Conservation (phyloP, 1,140 invertebrate genomes). For the Spodoptera frugiperda region DNA sequence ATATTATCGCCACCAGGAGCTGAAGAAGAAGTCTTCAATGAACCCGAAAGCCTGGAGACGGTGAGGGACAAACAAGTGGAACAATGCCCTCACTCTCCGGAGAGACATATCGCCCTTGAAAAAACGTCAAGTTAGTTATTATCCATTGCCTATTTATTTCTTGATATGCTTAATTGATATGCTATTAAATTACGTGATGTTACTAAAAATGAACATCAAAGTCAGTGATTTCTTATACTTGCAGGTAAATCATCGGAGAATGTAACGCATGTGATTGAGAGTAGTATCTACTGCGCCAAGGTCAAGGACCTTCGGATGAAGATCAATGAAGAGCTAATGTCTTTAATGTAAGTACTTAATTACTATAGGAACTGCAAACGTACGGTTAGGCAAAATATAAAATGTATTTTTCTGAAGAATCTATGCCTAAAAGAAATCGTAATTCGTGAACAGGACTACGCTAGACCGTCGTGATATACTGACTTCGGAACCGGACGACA, state of each 20-base stretch:
- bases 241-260: constrained; percentile 72
- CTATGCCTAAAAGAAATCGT: background rate
- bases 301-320: constrained; percentile 70
- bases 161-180: no score
- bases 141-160: no score
- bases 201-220: no score
- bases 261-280: constrained; percentile 67
- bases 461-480: constrained; percentile 57
- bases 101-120: no score
- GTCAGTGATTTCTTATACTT: background rate
- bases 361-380: constrained; percentile 1
- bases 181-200: no score
- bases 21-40: no score
- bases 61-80: no score
- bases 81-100: no score
- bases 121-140: no score
- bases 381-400: no score
- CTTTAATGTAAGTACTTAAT: constrained; percentile 72
- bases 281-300: constrained; percentile 74
- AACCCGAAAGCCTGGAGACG: no score
- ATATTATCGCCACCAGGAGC: no score
- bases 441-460: constrained; percentile 42
- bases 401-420: background rate
- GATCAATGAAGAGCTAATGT: constrained; percentile 63
- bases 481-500: constrained; percentile 60